Evolutionary conservation across 2,888 invertebrate species (phyloP).

Genomic region (Amaurobius ferox): DNA sequence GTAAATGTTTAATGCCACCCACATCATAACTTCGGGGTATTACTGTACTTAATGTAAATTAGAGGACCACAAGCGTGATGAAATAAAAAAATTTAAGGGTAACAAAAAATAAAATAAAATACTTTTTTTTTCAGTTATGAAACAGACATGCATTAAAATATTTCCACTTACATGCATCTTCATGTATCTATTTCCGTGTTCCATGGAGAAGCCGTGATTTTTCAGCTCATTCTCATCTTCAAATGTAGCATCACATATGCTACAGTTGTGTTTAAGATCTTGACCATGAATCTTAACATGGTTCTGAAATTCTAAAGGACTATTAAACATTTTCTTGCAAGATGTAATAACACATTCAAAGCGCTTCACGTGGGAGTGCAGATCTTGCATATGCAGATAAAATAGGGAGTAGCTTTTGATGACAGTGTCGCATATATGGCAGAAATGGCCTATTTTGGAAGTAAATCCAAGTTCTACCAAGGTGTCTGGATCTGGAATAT

Average conservation of each 20-base stretch:
- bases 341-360: constrained; percentile 41
- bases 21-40: no score
- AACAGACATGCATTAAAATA: no score
- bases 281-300: constrained; percentile 48
- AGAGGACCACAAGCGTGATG: no score
- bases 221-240: constrained; percentile 68
- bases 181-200: constrained; percentile 73
- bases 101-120: neutral
- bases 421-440: constrained; percentile 42
- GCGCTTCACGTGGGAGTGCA: constrained; percentile 45
- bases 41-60: no score
- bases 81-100: neutral
- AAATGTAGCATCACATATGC: constrained; percentile 73
- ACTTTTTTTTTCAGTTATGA: no score
- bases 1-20: no score
- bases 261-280: constrained; percentile 34
- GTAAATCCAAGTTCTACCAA: constrained; percentile 21
- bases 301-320: constrained; percentile 28
- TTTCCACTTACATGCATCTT: constrained; percentile 64
- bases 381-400: constrained; percentile 60
- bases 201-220: constrained; percentile 71
- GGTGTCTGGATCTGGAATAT: constrained; percentile 25
- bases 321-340: constrained; percentile 28
- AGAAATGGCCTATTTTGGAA: constrained; percentile 48
- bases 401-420: constrained; percentile 48